Evolutionary conservation across 2,888 invertebrate species (phyloP).

Genomic region (Pristionchus exspectatus): DNA sequence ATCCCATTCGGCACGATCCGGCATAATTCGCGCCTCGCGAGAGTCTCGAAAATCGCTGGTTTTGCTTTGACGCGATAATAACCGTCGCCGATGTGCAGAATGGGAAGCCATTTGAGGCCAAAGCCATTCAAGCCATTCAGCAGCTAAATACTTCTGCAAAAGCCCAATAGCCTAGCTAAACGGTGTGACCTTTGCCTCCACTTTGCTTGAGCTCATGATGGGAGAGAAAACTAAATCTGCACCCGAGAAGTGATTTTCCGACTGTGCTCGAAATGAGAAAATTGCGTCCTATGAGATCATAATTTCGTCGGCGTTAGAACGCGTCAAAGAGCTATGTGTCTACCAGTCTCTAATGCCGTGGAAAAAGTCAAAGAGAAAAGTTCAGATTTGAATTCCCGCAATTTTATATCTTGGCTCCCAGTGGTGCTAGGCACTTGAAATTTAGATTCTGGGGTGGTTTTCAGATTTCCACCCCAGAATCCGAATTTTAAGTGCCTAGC

Average conservation of each 20-base stretch:
- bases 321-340: too few species aligned
- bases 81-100: neutral
- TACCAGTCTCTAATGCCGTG: too few species aligned
- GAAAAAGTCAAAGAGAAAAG: too few species aligned
- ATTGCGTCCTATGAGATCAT: neutral
- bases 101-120: neutral
- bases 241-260: neutral
- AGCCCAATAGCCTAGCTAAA: neutral
- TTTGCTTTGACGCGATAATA: neutral
- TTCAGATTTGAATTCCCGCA: too few species aligned
- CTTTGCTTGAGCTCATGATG: neutral
- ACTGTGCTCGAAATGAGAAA: neutral
- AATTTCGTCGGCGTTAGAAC: too few species aligned
- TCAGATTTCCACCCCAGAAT: too few species aligned
- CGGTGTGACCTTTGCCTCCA: neutral
- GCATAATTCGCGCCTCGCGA: neutral
- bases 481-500: too few species aligned
- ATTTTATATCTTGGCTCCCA: too few species aligned
- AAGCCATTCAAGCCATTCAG: neutral
- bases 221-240: neutral
- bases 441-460: too few species aligned
- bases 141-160: neutral
- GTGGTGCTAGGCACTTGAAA: too few species aligned
- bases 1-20: neutral
- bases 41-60: neutral